Evolutionary conservation across 2,888 invertebrate genomes (phyloP).

Genomic region (Platycheirus rosarum): DNA sequence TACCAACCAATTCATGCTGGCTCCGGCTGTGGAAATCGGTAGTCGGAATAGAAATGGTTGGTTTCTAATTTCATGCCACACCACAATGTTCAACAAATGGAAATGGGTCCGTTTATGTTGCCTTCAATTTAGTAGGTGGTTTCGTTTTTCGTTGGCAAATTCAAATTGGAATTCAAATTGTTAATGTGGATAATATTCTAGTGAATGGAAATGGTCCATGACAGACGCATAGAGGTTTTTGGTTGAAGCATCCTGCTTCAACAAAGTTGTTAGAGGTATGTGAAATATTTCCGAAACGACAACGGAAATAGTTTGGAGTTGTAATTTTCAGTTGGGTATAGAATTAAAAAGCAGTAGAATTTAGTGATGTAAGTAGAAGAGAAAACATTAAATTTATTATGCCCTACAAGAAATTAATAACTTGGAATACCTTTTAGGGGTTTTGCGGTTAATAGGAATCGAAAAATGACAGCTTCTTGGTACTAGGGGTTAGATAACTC

Average conservation of each 20-base stretch:
- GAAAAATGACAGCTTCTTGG: too few species aligned
- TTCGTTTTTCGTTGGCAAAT: not conserved
- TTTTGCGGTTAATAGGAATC: too few species aligned
- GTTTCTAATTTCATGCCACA: constrained; percentile 2
- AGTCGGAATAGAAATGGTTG: not conserved
- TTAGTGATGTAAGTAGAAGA: too few species aligned
- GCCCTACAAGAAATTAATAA: too few species aligned
- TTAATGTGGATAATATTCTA: not conserved
- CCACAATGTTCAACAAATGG: constrained; percentile 8
- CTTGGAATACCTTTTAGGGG: too few species aligned
- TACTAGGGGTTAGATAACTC: too few species aligned
- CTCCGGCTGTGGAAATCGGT: too few species aligned
- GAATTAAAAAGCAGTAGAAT: too few species aligned
- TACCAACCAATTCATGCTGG: constrained; percentile 2
- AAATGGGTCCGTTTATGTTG: constrained; percentile 7
- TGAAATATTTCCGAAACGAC: not conserved
- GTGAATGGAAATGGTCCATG: not conserved
- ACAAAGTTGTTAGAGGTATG: not conserved
- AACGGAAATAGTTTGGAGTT: too few species aligned
- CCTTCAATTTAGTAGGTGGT: not conserved
- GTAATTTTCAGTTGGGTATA: too few species aligned
- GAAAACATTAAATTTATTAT: too few species aligned
- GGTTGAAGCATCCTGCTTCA: not conserved
- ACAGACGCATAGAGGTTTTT: not conserved
- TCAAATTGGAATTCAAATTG: not conserved